Evolutionary conservation across 1,140 invertebrate species (phyloP), one percentile per base, ranked within the genome.

Genomic region (Belonocnema kinseyi): DNA sequence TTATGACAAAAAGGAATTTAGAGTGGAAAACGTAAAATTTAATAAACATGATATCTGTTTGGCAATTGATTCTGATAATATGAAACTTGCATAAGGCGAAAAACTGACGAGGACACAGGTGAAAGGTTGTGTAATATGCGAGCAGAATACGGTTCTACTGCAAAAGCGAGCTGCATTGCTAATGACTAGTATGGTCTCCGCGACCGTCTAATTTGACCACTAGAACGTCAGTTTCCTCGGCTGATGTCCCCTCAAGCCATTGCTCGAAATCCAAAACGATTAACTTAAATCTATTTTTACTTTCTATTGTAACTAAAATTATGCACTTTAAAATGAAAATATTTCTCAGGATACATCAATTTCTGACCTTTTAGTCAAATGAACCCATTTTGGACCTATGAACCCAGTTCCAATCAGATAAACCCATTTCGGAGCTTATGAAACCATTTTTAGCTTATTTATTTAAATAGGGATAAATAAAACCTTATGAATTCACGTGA

Each of bases 81-180:
- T 46, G 10, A 75, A 77, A 79, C 79, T 77, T 77, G 74, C 80
- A 77, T 82, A 66, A 74, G 77, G 76, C 76, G 40, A 46, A 73
- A 70, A 73, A 52, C 53, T 72, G 79, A 82, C 21, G 66, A 77
- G 77, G 79, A 77, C 79, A 76, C 17, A 79, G 73, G 79, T 79
- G 66, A 79, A 79, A 79, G 66, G 79, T 79, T 82, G 75, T 75
- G 70, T 71, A 77, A 75, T 71, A 19, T 66, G 56, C 72, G 75
- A 77, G 77, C 66, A 79, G 75, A 75, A 79, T 77, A 79, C 77
- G 75, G 72, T 77, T 79, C 56, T 51, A 66, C 17, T 12, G 26
- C 50, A 74, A 75, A 75, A 73, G 40, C 33, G 77, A 77, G 75
- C 33, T 78, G 77, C 71, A 81, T 75, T 33, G 71, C 50, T 72